Conservation (phyloP, 2,888 invertebrate species). For the Hydraecia micacea region DNA sequence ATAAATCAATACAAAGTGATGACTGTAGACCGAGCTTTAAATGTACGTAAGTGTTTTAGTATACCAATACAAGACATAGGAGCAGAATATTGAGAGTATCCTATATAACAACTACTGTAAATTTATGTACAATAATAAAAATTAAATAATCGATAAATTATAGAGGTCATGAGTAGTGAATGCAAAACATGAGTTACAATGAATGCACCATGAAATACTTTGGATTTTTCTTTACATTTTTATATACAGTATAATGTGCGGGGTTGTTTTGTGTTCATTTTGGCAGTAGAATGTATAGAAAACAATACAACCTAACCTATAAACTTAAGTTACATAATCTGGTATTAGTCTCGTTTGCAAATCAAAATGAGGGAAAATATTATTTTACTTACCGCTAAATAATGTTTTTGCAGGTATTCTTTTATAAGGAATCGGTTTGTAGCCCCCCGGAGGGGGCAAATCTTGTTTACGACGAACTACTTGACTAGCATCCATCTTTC, state of each 20-base stretch:
- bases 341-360: conserved; percentile 21
- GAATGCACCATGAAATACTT: not conserved
- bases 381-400: conserved; percentile 91
- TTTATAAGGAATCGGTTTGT: conserved; percentile 93
- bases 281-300: conserved; percentile 21
- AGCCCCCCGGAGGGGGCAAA: conserved; percentile 98
- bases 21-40: not conserved
- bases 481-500: conserved; percentile 80
- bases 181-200: not conserved
- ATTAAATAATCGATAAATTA: not conserved
- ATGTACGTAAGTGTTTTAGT: not conserved
- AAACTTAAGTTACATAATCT: conserved; percentile 82
- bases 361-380: conserved; percentile 25
- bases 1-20: not conserved
- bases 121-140: not conserved
- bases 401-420: conserved; percentile 93
- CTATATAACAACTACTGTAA: not conserved
- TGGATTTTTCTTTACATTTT: not conserved
- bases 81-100: not conserved
- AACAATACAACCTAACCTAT: conserved; percentile 75
- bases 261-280: not conserved
- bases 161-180: conserved; percentile 12
- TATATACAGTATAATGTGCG: not conserved
- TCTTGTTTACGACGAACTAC: conserved; percentile 92
- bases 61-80: not conserved